These are phyloP conservation scores for Panthera tigris DNA, from an alignment of 2,113 vertebrate species.

Conservation along the genomic window DNA sequence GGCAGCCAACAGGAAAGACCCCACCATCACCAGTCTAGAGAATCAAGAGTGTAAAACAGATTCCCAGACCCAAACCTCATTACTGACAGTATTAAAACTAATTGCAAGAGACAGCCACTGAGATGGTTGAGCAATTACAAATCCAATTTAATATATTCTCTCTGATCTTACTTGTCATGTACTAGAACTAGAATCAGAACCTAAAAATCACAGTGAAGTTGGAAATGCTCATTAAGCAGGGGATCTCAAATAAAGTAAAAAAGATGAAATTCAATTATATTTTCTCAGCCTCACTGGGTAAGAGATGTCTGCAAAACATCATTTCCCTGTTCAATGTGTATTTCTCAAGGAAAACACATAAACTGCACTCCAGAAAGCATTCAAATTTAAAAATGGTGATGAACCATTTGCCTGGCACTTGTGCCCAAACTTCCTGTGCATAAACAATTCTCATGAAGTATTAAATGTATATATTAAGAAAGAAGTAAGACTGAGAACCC, in stretches of 20 bases:
- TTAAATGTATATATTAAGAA: background rate
- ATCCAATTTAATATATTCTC: background rate
- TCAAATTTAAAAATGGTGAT: background rate
- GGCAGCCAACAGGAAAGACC: background rate
- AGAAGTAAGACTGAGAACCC: background rate
- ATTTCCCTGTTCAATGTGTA: background rate
- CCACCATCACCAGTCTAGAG: background rate
- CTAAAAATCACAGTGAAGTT: background rate
- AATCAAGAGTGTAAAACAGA: background rate
- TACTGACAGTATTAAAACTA: background rate
- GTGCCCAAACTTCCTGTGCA: background rate
- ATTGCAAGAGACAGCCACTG: conserved; percentile 1
- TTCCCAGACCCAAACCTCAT: background rate
- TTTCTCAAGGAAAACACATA: conserved; percentile 5
- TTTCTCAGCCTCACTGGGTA: background rate
- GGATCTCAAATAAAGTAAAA: background rate
- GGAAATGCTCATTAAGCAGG: conserved; percentile 9
- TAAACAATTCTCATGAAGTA: background rate
- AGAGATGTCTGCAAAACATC: conserved; percentile 12
- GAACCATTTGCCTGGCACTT: background rate
- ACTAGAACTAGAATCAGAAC: conserved; percentile 19
- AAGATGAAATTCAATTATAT: background rate
- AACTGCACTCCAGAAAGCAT: background rate
- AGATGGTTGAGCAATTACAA: background rate
- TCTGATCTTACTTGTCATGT: background rate